Conservation (phyloP, 2,113 vertebrate genomes). For the Malaclemys terrapin region DNA sequence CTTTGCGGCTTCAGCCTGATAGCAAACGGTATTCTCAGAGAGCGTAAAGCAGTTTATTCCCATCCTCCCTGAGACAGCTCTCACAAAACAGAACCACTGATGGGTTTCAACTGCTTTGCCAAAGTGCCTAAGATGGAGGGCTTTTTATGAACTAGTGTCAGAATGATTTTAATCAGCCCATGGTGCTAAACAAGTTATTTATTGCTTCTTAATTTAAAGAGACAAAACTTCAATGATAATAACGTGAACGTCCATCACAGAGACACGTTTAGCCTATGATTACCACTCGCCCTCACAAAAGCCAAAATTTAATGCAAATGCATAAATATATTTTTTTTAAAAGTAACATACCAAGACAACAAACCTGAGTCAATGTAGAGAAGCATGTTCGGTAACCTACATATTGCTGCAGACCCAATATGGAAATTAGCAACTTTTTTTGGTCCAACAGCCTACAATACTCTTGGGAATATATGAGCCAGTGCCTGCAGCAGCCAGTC, state of each 20-base stretch:
- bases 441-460: background rate
- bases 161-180: slow-evolving; percentile 70
- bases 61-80: slow-evolving; percentile 8
- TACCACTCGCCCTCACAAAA: slow-evolving; percentile 63
- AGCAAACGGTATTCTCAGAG: slow-evolving; percentile 3
- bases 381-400: slow-evolving; percentile 28
- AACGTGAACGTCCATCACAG: slow-evolving; percentile 64
- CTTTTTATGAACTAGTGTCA: slow-evolving; percentile 64
- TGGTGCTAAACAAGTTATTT: slow-evolving; percentile 69
- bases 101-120: slow-evolving; percentile 36
- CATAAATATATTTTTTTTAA: background rate
- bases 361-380: background rate
- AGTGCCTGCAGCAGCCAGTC: slow-evolving; percentile 14
- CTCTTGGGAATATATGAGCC: background rate
- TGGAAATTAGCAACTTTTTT: slow-evolving; percentile 42
- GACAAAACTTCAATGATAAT: slow-evolving; percentile 73
- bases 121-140: slow-evolving; percentile 5
- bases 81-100: slow-evolving; percentile 17
- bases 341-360: background rate
- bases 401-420: slow-evolving; percentile 31
- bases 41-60: slow-evolving; percentile 1
- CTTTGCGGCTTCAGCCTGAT: slow-evolving; percentile 10
- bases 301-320: slow-evolving; percentile 17
- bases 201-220: slow-evolving; percentile 77
- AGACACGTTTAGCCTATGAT: slow-evolving; percentile 31